Base-by-base conservation (phyloP, 2,113 vertebrate genomes). In the Sisor rabdophorus region DNA sequence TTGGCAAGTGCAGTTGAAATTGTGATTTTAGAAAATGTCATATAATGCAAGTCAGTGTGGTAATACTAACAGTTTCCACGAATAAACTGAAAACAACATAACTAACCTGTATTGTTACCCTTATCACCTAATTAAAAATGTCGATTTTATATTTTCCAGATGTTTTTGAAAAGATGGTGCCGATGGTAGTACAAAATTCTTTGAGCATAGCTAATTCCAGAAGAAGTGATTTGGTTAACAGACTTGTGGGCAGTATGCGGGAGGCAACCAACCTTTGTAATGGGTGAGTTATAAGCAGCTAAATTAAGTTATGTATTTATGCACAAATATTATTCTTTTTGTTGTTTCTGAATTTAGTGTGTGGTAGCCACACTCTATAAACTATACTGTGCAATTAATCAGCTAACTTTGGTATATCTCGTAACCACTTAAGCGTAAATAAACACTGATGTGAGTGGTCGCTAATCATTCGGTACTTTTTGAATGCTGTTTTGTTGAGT, bases 111-210 rank as follows among this genome's bases (percentile, higher is more conserved):
- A 2, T 65, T 64, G 40, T 44, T 36, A 63, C 19, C 17, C 30
- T 20, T 9, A 32, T 61, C 9, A 0, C 12, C 17, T 30, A 30
- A 44, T 22, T 52, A 16, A 32, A 16, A 15, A n/a, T 32, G 32
- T 47, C 67, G 17, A 16, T 48, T 44, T 32, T 13, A 36, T 71
- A 75, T 50, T 71, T 59, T 28, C n/a, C 75, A 96, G 97, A 99
- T 83, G 82, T 99, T 72, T 99, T 99, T 93, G 97, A 97, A 90
- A 99, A 97, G 90, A 98, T 99, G 97, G 96, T 98, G 58, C 97
- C 97, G 15, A 88, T 98, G 90, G 93, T 93, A 10, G 95, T 99
- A 67, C 96, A 98, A 85, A 94, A 97, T 48, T 93, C 96, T 70
- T 86, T 98, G 91, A 93, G 91, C 58, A 77, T 90, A 52, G 95